A percentile compares a stretch with the other conserved stretches of the same genome.
These are phyloP conservation scores for Isurus oxyrinchus DNA, from an alignment of 2,113 vertebrate genomes.

Conservation along the genomic window DNA sequence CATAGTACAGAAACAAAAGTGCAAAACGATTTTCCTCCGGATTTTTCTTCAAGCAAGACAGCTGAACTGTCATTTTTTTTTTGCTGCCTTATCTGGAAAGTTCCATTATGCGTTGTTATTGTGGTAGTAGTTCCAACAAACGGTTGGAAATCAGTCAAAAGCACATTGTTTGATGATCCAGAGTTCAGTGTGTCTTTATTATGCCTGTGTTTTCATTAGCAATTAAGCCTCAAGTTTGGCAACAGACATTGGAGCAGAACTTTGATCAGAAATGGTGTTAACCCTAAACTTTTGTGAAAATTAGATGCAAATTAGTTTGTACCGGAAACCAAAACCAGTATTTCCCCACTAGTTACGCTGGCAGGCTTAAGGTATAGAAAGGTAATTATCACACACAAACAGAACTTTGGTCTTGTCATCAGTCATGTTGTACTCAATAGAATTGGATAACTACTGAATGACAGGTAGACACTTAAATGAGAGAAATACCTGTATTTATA, in stretches of 20 bases:
- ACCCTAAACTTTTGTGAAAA: not conserved
- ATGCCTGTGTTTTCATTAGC: not conserved
- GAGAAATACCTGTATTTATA: not conserved
- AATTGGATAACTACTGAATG: not conserved
- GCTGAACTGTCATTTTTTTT: not conserved
- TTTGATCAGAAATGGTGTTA: not conserved
- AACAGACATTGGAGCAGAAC: not conserved
- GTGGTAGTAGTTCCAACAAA: not conserved
- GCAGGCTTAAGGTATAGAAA: not conserved
- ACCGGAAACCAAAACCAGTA: not conserved
- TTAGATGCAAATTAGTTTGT: not conserved
- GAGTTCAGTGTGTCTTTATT: not conserved
- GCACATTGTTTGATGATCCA: no score
- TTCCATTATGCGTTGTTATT: not conserved
- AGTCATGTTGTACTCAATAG: not conserved
- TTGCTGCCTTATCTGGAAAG: not conserved
- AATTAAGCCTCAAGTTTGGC: not conserved
- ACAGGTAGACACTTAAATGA: not conserved
- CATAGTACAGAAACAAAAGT: not conserved
- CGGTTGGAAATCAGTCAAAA: not conserved
- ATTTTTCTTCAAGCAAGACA: not conserved
- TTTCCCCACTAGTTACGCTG: not conserved
- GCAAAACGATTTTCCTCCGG: not conserved
- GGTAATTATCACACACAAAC: not conserved
- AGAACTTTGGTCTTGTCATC: not conserved